phyloP scores from a whole-genome alignment of 1,140 invertebrate species.

The Colletes latitarsis region DNA sequence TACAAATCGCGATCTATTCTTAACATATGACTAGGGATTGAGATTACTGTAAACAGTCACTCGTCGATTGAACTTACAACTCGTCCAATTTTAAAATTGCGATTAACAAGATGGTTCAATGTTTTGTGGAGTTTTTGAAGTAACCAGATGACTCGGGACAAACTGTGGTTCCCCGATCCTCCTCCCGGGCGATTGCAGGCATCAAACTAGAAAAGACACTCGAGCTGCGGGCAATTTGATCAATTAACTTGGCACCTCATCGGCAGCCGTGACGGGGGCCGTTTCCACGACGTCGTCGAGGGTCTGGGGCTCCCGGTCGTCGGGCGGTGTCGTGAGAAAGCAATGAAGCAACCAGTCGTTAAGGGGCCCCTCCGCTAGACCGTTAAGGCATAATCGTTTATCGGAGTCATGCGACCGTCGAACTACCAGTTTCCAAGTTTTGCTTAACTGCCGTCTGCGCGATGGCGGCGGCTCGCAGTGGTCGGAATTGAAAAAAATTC shows the following conservation, averaged over 20 bases:
- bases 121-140: too few relatives aligned
- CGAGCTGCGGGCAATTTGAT: neutral
- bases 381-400: conserved; percentile 75
- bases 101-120: too few relatives aligned
- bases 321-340: conserved; percentile 71
- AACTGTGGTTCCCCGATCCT: too few relatives aligned
- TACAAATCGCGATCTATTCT: too few relatives aligned
- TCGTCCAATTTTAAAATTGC: too few relatives aligned
- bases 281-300: neutral
- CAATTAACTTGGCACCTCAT: conserved; percentile 33
- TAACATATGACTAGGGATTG: too few relatives aligned
- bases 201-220: neutral
- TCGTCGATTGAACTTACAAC: too few relatives aligned
- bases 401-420: conserved; percentile 75
- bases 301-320: conserved; percentile 1
- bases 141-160: too few relatives aligned
- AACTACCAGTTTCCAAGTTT: conserved; percentile 77
- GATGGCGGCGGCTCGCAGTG: conserved; percentile 40
- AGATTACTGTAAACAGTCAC: too few relatives aligned
- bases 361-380: conserved; percentile 66
- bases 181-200: too few relatives aligned
- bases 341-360: conserved; percentile 76
- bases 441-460: conserved; percentile 67
- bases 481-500: too few relatives aligned
- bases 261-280: neutral